Evolutionary conservation across 2,113 vertebrate species (phyloP).

Genomic region (Megaleporinus macrocephalus): DNA sequence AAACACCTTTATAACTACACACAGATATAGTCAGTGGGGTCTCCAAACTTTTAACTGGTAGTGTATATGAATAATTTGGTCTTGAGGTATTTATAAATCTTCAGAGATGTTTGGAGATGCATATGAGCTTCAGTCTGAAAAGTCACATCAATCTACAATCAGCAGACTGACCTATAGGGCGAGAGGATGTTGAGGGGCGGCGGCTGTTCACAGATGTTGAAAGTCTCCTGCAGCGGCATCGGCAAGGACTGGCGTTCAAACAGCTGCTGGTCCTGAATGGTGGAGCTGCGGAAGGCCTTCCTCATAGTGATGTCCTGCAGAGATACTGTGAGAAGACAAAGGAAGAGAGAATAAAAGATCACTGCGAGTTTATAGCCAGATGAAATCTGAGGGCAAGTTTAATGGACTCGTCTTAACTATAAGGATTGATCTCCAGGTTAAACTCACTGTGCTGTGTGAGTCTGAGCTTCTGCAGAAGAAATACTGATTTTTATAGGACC

Average conservation of each 20-base stretch:
- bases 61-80: no score
- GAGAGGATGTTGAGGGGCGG: constrained; percentile 97
- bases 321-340: constrained; percentile 81
- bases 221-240: constrained; percentile 93
- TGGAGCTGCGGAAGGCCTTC: constrained; percentile 97
- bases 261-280: constrained; percentile 95
- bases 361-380: neutral
- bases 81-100: no score
- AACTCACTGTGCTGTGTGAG: neutral
- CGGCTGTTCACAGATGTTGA: constrained; percentile 91
- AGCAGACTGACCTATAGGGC: constrained; percentile 94
- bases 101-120: no score
- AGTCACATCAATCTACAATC: no score
- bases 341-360: neutral
- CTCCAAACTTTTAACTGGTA: no score
- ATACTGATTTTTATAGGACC: no score
- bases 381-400: neutral
- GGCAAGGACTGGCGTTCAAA: constrained; percentile 94
- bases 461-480: neutral
- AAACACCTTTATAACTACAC: no score
- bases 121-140: no score
- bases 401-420: neutral
- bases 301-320: constrained; percentile 99
- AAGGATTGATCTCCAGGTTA: neutral
- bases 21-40: no score